Percentiles rank a stretch among this genome's conserved stretches.
These are phyloP conservation scores for Nymphalis c-album DNA, from an alignment of 2,888 invertebrate genomes.

Conservation along the genomic window DNA sequence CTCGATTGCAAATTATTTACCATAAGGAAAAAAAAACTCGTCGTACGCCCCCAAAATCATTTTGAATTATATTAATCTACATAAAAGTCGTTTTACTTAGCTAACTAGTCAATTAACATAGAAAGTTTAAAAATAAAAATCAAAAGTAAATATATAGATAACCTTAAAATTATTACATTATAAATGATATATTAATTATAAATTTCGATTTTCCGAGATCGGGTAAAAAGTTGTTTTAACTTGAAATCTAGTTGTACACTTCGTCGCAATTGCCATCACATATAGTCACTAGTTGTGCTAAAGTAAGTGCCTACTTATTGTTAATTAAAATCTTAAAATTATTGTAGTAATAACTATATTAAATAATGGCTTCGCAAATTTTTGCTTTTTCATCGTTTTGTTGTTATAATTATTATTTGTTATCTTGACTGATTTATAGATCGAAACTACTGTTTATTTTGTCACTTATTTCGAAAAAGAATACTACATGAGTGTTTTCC, in stretches of 20 bases:
- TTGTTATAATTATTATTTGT: neutral
- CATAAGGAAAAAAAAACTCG: too few relatives aligned
- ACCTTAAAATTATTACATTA: conserved; percentile 4
- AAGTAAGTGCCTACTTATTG: conserved; percentile 44
- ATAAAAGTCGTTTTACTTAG: too few relatives aligned
- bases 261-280: conserved; percentile 62
- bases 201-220: neutral
- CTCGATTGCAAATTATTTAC: too few relatives aligned
- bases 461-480: neutral
- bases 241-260: conserved; percentile 10
- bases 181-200: neutral
- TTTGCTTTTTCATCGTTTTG: conserved; percentile 12
- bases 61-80: too few relatives aligned
- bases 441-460: neutral
- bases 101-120: too few relatives aligned
- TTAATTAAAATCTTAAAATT: conserved; percentile 18
- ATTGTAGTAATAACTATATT: conserved; percentile 19
- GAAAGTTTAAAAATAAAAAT: too few relatives aligned
- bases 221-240: neutral
- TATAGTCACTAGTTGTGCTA: conserved; percentile 72
- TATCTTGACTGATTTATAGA: conserved; percentile 4
- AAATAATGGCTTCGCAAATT: conserved; percentile 23
- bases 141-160: too few relatives aligned
- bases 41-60: too few relatives aligned
- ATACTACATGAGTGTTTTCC: neutral